A percentile compares a stretch with the other conserved stretches of the same genome.
Conservation (phyloP, 2,888 invertebrate species). For the Sussaba pulchella region DNA sequence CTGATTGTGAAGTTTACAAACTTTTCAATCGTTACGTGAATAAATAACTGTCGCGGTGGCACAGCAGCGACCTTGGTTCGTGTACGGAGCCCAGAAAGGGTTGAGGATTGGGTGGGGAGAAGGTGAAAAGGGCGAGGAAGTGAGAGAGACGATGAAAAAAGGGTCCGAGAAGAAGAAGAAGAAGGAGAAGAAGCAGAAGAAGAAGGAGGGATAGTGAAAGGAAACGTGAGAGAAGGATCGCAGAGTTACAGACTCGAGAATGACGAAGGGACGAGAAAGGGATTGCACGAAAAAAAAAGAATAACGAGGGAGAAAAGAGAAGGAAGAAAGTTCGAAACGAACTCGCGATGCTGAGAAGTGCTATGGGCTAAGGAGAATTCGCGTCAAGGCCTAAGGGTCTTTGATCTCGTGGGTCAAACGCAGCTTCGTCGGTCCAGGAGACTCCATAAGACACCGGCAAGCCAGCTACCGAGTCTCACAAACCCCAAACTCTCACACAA, state of each 20-base stretch:
- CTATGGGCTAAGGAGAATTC: constrained; percentile 69
- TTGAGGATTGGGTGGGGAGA: neutral
- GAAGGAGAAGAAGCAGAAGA: constrained; percentile 27
- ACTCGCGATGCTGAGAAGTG: constrained; percentile 64
- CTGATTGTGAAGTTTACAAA: neutral
- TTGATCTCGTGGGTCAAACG: constrained; percentile 80
- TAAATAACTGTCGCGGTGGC: neutral
- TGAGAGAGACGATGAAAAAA: constrained; percentile 2
- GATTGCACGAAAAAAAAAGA: constrained; percentile 1
- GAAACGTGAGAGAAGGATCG: constrained; percentile 55
- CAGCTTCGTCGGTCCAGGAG: constrained; percentile 63
- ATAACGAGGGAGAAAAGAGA: constrained; percentile 49
- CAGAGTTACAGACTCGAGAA: constrained; percentile 45
- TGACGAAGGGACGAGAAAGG: constrained; percentile 48
- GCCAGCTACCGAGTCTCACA: constrained; percentile 26
- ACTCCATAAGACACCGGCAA: constrained; percentile 70
- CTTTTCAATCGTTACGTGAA: neutral
- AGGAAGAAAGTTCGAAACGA: constrained; percentile 66
- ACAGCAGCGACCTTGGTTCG: neutral
- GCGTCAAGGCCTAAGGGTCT: constrained; percentile 82
- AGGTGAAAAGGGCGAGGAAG: constrained; percentile 8
- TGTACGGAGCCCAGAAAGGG: neutral
- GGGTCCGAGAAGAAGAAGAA: constrained; percentile 31
- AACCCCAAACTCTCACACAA: constrained; percentile 46
- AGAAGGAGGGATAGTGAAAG: constrained; percentile 48